phyloP scores from a whole-genome alignment of 2,113 vertebrate genomes.

The Lepisosteus osseus region DNA sequence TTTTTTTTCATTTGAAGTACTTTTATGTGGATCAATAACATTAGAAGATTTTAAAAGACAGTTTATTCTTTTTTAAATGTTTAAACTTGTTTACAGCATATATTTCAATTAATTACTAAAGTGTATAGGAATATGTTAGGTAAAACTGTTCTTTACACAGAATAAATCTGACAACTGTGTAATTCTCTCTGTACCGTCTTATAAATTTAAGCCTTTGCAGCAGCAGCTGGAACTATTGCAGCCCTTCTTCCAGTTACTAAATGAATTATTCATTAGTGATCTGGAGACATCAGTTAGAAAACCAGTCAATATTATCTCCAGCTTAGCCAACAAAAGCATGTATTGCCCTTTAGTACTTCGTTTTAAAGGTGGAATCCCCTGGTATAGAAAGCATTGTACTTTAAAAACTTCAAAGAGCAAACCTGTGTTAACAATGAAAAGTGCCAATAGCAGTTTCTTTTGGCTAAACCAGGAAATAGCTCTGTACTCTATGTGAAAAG shows the following conservation, averaged over 20 bases:
- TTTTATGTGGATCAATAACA: neutral
- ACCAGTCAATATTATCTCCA: constrained; percentile 58
- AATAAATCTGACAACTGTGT: too few species aligned
- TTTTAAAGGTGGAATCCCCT: constrained; percentile 53
- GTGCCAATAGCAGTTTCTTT: neutral
- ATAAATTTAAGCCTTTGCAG: constrained; percentile 39
- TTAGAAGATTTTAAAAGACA: neutral
- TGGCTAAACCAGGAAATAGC: neutral
- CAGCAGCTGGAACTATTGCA: constrained; percentile 39
- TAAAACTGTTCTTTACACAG: too few species aligned
- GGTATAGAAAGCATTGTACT: constrained; percentile 40
- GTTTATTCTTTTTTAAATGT: neutral
- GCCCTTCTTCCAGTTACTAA: constrained; percentile 36
- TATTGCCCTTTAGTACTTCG: constrained; percentile 58
- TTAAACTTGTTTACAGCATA: too few species aligned
- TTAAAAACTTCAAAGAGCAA: constrained; percentile 33
- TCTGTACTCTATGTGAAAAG: too few species aligned
- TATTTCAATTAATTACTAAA: too few species aligned
- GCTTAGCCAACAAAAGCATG: constrained; percentile 44
- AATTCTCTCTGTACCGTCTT: too few species aligned
- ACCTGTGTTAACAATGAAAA: constrained; percentile 15
- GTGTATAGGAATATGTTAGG: too few species aligned
- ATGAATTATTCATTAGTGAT: constrained; percentile 65
- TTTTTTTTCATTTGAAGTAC: neutral
- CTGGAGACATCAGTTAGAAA: constrained; percentile 63